Evolutionary conservation across 2,888 invertebrate genomes (phyloP).

Genomic region (Cantharis rufa): DNA sequence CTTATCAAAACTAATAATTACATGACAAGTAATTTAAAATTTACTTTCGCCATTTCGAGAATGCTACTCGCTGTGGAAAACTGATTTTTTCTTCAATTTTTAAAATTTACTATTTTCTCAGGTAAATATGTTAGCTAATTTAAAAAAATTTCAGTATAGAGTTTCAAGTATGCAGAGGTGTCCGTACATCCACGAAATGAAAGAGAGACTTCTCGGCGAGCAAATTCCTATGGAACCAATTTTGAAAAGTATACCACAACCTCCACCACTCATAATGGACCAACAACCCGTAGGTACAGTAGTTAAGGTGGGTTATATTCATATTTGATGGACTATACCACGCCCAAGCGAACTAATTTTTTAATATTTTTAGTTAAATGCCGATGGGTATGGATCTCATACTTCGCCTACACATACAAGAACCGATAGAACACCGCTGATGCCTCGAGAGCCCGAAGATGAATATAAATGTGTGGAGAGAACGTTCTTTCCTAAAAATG

Average conservation of each 20-base stretch:
- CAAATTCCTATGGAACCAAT: slow-evolving; percentile 67
- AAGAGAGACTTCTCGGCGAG: slow-evolving; percentile 83
- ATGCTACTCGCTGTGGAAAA: neutral
- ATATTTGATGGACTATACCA: no score
- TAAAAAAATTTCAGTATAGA: slow-evolving; percentile 47
- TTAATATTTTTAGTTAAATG: slow-evolving; percentile 69
- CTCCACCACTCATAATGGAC: slow-evolving; percentile 57
- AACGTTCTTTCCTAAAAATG: slow-evolving; percentile 77
- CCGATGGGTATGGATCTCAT: slow-evolving; percentile 85
- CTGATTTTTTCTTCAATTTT: neutral
- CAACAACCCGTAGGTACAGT: slow-evolving; percentile 79
- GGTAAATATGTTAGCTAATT: neutral
- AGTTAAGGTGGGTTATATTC: slow-evolving; percentile 73
- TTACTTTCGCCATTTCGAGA: neutral
- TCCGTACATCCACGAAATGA: slow-evolving; percentile 93
- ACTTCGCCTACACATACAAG: slow-evolving; percentile 75
- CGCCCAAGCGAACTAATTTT: neutral
- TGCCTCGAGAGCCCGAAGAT: slow-evolving; percentile 72
- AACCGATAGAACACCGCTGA: slow-evolving; percentile 69
- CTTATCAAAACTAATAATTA: neutral
- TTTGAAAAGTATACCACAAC: slow-evolving; percentile 56
- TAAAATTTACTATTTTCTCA: neutral
- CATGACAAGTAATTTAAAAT: neutral
- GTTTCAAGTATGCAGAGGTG: slow-evolving; percentile 79
- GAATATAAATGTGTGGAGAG: slow-evolving; percentile 67